phyloP scores from a whole-genome alignment of 2,888 invertebrate species.

The Oscheius myriophilus region DNA sequence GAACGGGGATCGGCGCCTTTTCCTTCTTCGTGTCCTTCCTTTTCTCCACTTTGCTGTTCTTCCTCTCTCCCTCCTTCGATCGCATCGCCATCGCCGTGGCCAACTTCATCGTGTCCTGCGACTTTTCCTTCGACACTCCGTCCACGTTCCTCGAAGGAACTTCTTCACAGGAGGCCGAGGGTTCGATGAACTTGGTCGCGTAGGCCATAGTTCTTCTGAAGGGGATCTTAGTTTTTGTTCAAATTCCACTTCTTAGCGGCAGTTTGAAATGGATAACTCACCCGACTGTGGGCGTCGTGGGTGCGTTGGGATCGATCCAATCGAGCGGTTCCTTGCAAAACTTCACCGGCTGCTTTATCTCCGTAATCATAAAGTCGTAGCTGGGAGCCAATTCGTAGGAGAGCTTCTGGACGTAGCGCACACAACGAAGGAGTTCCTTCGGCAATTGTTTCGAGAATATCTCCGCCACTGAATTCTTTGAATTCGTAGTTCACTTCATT shows the following conservation, averaged over 20 bases:
- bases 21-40: not conserved
- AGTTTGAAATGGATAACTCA: too few relatives aligned
- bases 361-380: constrained; percentile 17
- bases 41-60: not conserved
- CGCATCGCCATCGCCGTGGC: not conserved
- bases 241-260: too few relatives aligned
- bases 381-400: not conserved
- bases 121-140: not conserved
- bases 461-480: not conserved
- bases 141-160: not conserved
- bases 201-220: too few relatives aligned
- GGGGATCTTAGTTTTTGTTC: not conserved
- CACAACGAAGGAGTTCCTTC: not conserved
- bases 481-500: not conserved
- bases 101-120: not conserved
- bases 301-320: constrained; percentile 3
- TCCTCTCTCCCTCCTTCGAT: not conserved
- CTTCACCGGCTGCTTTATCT: constrained; percentile 8
- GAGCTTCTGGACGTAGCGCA: constrained; percentile 13
- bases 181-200: not conserved
- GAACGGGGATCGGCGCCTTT: not conserved
- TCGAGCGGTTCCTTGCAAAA: constrained; percentile 3
- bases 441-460: not conserved
- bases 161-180: not conserved
- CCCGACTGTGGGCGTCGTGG: too few relatives aligned